Evolutionary conservation across 2,888 invertebrate species (phyloP).

Genomic region (Acleris sparsana): DNA sequence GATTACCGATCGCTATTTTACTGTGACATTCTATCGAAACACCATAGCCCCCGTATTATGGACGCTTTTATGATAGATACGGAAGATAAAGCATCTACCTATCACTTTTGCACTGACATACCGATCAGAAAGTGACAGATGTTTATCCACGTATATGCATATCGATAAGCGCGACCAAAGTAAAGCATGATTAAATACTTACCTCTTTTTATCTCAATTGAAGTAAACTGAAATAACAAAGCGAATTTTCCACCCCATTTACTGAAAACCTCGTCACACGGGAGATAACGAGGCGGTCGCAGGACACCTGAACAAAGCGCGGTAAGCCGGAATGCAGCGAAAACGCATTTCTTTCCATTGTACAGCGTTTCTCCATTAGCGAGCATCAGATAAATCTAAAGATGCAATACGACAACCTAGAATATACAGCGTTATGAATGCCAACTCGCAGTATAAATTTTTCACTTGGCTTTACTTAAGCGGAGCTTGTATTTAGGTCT

Average conservation of each 20-base stretch:
- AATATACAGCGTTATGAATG: constrained; percentile 8
- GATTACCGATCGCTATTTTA: too few relatives aligned
- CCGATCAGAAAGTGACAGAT: too few relatives aligned
- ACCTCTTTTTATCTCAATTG: not conserved
- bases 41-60: too few relatives aligned
- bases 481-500: not conserved
- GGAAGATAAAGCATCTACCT: too few relatives aligned
- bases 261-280: not conserved
- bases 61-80: too few relatives aligned
- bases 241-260: constrained; percentile 2
- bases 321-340: constrained; percentile 25
- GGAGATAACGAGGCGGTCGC: constrained; percentile 16
- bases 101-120: too few relatives aligned
- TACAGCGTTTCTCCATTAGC: constrained; percentile 35
- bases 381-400: constrained; percentile 21
- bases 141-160: too few relatives aligned
- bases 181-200: too few relatives aligned
- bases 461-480: not conserved
- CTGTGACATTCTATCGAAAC: too few relatives aligned
- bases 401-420: constrained; percentile 16
- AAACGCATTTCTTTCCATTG: constrained; percentile 22
- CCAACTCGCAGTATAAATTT: not conserved
- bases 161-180: too few relatives aligned
- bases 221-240: not conserved
- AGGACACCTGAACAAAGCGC: constrained; percentile 10